phyloP scores from a whole-genome alignment of 1,140 invertebrate genomes.

The Drosophila watanabei region DNA sequence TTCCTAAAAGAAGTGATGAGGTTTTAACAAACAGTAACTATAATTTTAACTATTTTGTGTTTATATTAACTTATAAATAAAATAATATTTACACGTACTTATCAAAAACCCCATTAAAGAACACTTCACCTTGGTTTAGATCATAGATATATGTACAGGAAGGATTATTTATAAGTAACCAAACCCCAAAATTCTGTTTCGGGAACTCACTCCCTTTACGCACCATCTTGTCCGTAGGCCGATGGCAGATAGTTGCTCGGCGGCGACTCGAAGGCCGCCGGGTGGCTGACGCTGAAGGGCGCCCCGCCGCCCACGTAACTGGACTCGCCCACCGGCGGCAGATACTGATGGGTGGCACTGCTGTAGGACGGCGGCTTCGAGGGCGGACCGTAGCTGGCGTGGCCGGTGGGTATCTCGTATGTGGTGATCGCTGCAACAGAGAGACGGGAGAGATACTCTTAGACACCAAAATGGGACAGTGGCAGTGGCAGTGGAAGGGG shows the following conservation, averaged over 20 bases:
- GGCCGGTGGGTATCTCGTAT: slow-evolving; percentile 81
- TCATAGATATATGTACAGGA: slow-evolving; percentile 26
- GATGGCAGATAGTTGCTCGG: slow-evolving; percentile 81
- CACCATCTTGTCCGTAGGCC: slow-evolving; percentile 83
- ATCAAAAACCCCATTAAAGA: background rate
- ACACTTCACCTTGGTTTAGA: slow-evolving; percentile 4
- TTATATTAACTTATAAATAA: background rate
- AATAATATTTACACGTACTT: background rate
- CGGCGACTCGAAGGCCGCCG: slow-evolving; percentile 79
- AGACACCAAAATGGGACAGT: slow-evolving; percentile 58
- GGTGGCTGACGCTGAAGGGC: slow-evolving; percentile 74
- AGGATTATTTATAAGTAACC: slow-evolving; percentile 12
- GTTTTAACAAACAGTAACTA: background rate
- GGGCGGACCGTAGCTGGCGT: slow-evolving; percentile 79
- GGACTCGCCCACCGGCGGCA: slow-evolving; percentile 68
- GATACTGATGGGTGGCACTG: slow-evolving; percentile 81
- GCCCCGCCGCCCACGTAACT: slow-evolving; percentile 70
- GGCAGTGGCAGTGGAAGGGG: background rate
- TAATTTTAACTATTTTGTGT: background rate
- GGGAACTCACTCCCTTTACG: slow-evolving; percentile 47
- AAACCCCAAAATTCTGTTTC: background rate
- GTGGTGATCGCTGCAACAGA: slow-evolving; percentile 78
- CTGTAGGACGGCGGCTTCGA: slow-evolving; percentile 81
- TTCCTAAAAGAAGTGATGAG: background rate
- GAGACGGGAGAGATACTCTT: slow-evolving; percentile 13